Percentiles rank a stretch among this genome's conserved stretches.
These are phyloP conservation scores for Drosophila rufa DNA, from an alignment of 1,140 invertebrate species.

Conservation along the genomic window DNA sequence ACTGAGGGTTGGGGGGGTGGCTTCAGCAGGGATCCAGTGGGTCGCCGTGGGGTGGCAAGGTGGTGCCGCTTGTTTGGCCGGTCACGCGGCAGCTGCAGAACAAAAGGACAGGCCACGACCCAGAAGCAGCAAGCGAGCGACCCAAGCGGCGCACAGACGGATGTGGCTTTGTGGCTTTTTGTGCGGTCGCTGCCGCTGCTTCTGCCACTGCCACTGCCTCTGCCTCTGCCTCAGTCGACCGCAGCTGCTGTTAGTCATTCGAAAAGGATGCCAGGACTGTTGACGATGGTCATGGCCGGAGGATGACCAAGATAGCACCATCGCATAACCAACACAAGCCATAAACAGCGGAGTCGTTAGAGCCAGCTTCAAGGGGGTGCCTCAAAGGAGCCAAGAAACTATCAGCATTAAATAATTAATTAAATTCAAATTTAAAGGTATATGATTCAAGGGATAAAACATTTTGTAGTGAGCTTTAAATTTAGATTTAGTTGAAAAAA, in stretches of 20 bases:
- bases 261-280: constrained; percentile 56
- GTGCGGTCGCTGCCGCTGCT: constrained; percentile 42
- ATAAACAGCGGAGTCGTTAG: constrained; percentile 2
- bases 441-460: too few species aligned
- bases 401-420: background rate
- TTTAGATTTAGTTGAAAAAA: background rate
- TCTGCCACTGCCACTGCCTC: constrained; percentile 5
- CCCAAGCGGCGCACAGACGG: constrained; percentile 68
- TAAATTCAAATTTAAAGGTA: background rate
- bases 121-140: constrained; percentile 24
- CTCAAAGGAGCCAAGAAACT: background rate
- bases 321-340: constrained; percentile 16
- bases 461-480: background rate
- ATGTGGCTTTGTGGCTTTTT: constrained; percentile 80
- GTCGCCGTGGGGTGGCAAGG: constrained; percentile 19
- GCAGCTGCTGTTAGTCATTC: constrained; percentile 75
- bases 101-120: constrained; percentile 62
- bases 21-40: background rate
- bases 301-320: constrained; percentile 53
- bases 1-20: background rate
- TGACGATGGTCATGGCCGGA: constrained; percentile 51
- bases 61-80: constrained; percentile 68
- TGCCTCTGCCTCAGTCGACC: constrained; percentile 37
- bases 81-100: constrained; percentile 76
- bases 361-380: constrained; percentile 2